phyloP scores from a whole-genome alignment of 1,140 invertebrate genomes.

The Hestina assimilis region DNA sequence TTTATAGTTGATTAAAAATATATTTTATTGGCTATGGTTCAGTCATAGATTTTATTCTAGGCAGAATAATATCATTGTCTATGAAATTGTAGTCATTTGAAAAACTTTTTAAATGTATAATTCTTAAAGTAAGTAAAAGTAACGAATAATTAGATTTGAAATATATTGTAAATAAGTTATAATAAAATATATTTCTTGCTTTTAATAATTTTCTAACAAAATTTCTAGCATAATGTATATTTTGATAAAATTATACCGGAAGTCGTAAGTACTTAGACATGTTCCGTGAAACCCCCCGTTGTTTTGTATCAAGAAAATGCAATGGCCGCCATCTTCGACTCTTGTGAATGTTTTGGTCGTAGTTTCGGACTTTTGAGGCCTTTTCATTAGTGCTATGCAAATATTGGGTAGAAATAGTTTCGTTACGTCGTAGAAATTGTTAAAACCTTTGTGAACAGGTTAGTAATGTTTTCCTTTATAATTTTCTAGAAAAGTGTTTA shows the following conservation, averaged over 20 bases:
- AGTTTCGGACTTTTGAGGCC: constrained; percentile 72
- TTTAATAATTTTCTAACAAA: neutral
- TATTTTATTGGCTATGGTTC: neutral
- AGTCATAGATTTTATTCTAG: constrained; percentile 1
- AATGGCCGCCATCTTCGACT: constrained; percentile 79
- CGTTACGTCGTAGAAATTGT: constrained; percentile 58
- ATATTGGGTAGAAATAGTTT: constrained; percentile 67
- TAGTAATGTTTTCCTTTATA: constrained; percentile 51
- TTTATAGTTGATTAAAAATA: constrained; percentile 14
- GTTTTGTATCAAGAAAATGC: constrained; percentile 78
- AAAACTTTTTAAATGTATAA: no score
- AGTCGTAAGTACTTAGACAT: constrained; percentile 59
- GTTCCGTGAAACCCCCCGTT: constrained; percentile 75
- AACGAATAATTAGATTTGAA: no score
- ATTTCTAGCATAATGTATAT: neutral
- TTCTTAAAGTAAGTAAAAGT: no score
- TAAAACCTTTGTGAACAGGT: constrained; percentile 58
- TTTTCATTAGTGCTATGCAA: constrained; percentile 72
- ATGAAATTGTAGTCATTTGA: neutral
- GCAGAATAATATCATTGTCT: neutral
- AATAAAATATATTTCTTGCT: neutral
- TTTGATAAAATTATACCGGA: constrained; percentile 51
- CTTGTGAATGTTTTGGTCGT: constrained; percentile 79
- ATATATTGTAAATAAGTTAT: no score
- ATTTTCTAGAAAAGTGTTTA: constrained; percentile 75